Percentiles rank a stretch among this genome's conserved stretches.
These are phyloP conservation scores for Tachina lurida DNA, from an alignment of 2,888 invertebrate genomes.

Conservation along the genomic window DNA sequence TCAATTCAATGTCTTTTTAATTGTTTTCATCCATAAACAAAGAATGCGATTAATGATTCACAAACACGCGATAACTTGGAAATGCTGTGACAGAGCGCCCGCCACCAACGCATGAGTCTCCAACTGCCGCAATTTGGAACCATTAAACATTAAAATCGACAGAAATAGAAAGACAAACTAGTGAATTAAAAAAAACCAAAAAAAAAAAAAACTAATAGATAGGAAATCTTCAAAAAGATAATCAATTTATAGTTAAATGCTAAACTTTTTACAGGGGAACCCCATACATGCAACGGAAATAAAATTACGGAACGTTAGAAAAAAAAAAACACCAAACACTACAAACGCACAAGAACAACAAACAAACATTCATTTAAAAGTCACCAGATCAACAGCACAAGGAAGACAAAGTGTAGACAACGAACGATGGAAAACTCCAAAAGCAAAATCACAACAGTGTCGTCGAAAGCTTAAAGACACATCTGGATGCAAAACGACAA, in stretches of 20 bases:
- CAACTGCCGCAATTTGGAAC: slow-evolving; percentile 47
- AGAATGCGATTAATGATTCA: slow-evolving; percentile 69
- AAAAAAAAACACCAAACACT: slow-evolving; percentile 37
- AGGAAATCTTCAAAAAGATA: slow-evolving; percentile 66
- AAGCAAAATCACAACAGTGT: slow-evolving; percentile 21
- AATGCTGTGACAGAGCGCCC: slow-evolving; percentile 33
- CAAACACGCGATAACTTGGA: slow-evolving; percentile 68
- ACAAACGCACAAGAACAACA: slow-evolving; percentile 31
- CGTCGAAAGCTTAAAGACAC: slow-evolving; percentile 47
- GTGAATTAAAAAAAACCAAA: slow-evolving; percentile 47
- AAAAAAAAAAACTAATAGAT: slow-evolving; percentile 19
- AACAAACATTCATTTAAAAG: slow-evolving; percentile 43
- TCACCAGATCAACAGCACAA: slow-evolving; percentile 63
- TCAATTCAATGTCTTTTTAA: slow-evolving; percentile 69
- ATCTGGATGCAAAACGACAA: slow-evolving; percentile 66
- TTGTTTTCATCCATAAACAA: slow-evolving; percentile 69
- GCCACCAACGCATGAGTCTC: slow-evolving; percentile 56
- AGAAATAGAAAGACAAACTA: slow-evolving; percentile 44
- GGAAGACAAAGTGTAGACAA: slow-evolving; percentile 65
- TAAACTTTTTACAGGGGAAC: slow-evolving; percentile 37
- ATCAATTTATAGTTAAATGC: slow-evolving; percentile 56
- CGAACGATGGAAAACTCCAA: not conserved
- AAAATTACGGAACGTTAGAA: not conserved
- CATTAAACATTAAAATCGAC: slow-evolving; percentile 38
- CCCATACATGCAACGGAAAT: not conserved